A percentile compares a stretch with the other conserved stretches of the same genome.
Evolutionary conservation across 2,797 vertebrate species (phyloP).

Genomic region (Poeciliopsis infans): DNA sequence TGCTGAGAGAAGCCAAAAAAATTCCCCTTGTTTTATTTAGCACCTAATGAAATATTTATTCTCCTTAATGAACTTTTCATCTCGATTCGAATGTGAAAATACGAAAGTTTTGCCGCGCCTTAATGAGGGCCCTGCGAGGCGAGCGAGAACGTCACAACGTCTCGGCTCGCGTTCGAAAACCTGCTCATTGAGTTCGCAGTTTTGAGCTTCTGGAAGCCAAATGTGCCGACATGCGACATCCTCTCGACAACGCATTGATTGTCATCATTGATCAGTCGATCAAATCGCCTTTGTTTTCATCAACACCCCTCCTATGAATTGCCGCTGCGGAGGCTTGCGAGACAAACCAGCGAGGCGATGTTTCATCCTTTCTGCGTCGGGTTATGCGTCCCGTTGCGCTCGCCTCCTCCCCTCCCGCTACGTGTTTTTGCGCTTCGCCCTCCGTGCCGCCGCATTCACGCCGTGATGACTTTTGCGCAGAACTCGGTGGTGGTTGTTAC

Average conservation of each 20-base stretch:
- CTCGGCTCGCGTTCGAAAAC: constrained; percentile 28
- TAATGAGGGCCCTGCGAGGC: constrained; percentile 82
- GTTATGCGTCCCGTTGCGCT: constrained; percentile 14
- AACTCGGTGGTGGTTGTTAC: constrained; percentile 73
- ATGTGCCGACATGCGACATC: constrained; percentile 3
- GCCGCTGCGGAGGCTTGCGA: constrained; percentile 16
- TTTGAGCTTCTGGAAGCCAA: constrained; percentile 27
- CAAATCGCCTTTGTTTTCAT: constrained; percentile 42
- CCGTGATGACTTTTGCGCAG: constrained; percentile 83
- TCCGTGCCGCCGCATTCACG: constrained; percentile 73
- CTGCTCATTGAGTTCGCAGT: constrained; percentile 3
- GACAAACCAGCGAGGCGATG: constrained; percentile 20
- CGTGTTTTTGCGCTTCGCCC: constrained; percentile 17
- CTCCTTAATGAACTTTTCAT: constrained; percentile 99
- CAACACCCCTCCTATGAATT: constrained; percentile 38
- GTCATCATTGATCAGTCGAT: constrained; percentile 38
- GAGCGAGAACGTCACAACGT: constrained; percentile 52
- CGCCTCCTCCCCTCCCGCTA: constrained; percentile 17
- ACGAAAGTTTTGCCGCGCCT: constrained; percentile 94
- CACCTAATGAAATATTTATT: constrained; percentile 99
- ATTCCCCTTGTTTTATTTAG: constrained; percentile 99
- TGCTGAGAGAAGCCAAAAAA: constrained; percentile 99
- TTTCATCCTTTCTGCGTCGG: constrained; percentile 5
- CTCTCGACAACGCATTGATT: constrained; percentile 22
- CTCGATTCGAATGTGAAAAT: constrained; percentile 99